These are phyloP conservation scores for Nettapus auritus DNA, from an alignment of 2,113 vertebrate species.

Conservation along the genomic window DNA sequence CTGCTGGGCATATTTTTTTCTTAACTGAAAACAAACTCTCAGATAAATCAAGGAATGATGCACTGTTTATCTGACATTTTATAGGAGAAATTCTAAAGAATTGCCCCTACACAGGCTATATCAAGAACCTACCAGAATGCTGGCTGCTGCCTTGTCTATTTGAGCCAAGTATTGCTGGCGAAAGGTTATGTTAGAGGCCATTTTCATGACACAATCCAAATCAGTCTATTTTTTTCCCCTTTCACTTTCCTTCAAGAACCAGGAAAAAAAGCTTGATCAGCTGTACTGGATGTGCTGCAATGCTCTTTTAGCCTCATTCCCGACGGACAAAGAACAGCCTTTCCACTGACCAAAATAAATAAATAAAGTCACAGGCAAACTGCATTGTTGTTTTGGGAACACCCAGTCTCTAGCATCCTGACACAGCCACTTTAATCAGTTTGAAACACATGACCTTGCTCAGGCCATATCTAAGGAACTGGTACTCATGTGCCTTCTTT, in stretches of 20 bases:
- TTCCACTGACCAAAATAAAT: constrained; percentile 13
- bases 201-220: constrained; percentile 20
- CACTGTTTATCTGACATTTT: constrained; percentile 25
- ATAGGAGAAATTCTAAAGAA: neutral
- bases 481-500: neutral
- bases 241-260: constrained; percentile 46
- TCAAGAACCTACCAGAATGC: constrained; percentile 10
- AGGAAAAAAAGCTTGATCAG: constrained; percentile 54
- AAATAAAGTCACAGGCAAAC: constrained; percentile 15
- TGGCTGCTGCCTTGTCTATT: constrained; percentile 6
- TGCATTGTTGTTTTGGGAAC: constrained; percentile 9
- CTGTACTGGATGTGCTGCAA: constrained; percentile 21
- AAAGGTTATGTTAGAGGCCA: constrained; percentile 17
- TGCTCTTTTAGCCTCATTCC: constrained; percentile 16
- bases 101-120: neutral
- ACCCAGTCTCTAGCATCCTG: constrained; percentile 7
- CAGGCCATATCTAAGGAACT: neutral
- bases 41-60: constrained; percentile 18
- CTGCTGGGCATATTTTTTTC: neutral
- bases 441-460: neutral
- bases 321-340: neutral
- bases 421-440: constrained; percentile 23
- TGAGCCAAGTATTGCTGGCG: constrained; percentile 23
- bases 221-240: neutral
- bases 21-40: neutral